Evolutionary conservation across 92 coral and sea anemone species (phyloP).

Genomic region (Plumapathes pennacea): DNA sequence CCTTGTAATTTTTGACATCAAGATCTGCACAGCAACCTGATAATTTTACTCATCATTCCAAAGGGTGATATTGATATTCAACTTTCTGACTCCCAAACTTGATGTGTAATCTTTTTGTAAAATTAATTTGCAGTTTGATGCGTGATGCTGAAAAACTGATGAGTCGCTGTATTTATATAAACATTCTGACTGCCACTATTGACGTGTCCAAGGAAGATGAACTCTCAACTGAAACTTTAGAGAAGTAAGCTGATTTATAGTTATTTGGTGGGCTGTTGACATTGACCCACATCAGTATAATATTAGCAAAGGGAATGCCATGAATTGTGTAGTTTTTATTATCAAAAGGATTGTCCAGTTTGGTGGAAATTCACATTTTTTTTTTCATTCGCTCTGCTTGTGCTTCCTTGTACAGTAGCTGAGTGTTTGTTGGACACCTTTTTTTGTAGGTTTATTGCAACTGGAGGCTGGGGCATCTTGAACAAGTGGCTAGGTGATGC

Average conservation of each 20-base stretch:
- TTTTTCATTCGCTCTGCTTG: background rate
- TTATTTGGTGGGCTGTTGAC: too few relatives aligned
- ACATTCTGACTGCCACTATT: constrained; percentile 87
- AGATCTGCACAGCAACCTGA: too few relatives aligned
- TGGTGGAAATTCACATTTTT: background rate
- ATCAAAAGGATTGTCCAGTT: background rate
- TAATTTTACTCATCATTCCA: too few relatives aligned
- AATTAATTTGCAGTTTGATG: constrained; percentile 73
- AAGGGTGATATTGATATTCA: too few relatives aligned
- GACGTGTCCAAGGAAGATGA: constrained; percentile 66
- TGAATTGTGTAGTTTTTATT: background rate
- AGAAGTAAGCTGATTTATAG: constrained; percentile 61
- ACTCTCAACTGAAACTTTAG: constrained; percentile 72
- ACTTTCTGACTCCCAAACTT: too few relatives aligned
- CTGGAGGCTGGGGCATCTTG: constrained; percentile 90
- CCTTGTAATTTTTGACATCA: too few relatives aligned
- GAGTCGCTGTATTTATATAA: constrained; percentile 87
- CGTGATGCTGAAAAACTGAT: constrained; percentile 89
- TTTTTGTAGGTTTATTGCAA: constrained; percentile 77
- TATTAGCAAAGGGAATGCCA: background rate
- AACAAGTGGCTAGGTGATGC: constrained; percentile 94
- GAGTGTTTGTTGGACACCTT: background rate
- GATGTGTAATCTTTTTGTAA: too few relatives aligned
- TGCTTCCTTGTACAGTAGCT: background rate
- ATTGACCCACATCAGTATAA: too few relatives aligned